Evolutionary conservation across 2,888 invertebrate genomes (phyloP), one percentile per base, ranked within the genome.

Genomic region (Lochmaea crataegi): DNA sequence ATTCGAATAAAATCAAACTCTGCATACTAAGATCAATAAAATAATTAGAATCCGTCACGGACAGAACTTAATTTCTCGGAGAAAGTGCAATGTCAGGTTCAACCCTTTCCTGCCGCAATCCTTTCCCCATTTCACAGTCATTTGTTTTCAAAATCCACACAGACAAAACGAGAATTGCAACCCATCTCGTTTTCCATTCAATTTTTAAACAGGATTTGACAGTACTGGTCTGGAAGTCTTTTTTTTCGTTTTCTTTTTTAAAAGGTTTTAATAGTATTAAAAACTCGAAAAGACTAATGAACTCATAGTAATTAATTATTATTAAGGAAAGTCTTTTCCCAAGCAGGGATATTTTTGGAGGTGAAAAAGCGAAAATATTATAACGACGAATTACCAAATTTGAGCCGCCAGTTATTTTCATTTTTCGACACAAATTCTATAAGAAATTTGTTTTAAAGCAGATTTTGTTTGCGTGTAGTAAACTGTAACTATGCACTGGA

Each of bases 31-130:
- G 65, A 77, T 77, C 77, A 65, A 77, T 77, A 75, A 32, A 32
- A 76, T 77, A 77, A 77, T 77, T 76, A 77, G 75, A 75, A 75
- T 75, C 73, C 67, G 76, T 74, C 77, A 76, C 45, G 32, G 60
- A 14, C 77, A 77, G 75, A 42, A 68, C 71, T 73, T 71, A 68
- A 77, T 75, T 76, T 71, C 75, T 71, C 65, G 61, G 58, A 26
- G 75, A 76, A 75, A 75, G 72, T 76, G 75, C 77, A 76, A 64
- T 71, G 77, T 74, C 75, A 74, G 75, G 58, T 65, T 72, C 71
- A 75, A 76, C 76, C 77, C 77, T 74, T 77, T 71, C 63, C 65
- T 42, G 72, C 68, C 74, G 48, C 75, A 75, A 75, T 66, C 51
- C 72, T 45, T 65, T 63, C 42, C 75, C 64, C 70, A 67, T 74